phyloP scores from a whole-genome alignment of 2,113 vertebrate species.

The Eleginops maclovinus region DNA sequence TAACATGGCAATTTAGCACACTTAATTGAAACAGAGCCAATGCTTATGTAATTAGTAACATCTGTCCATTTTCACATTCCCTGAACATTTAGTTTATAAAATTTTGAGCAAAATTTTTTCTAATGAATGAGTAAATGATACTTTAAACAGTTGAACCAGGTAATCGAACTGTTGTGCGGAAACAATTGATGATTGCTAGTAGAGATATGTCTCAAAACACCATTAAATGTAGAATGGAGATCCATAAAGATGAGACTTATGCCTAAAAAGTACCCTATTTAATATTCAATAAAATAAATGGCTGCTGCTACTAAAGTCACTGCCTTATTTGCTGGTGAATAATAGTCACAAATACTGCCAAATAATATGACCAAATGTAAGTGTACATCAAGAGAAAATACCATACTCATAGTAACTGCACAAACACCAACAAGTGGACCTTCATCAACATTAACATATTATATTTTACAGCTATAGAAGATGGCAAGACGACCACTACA shows the following conservation, averaged over 20 bases:
- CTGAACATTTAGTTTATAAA: too few species aligned
- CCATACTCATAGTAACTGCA: neutral
- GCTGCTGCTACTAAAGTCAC: neutral
- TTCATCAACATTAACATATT: neutral
- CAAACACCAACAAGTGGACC: neutral
- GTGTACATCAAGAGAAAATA: too few species aligned
- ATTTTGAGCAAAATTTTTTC: too few species aligned
- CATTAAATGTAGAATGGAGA: neutral
- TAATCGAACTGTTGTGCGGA: too few species aligned
- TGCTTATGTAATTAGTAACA: neutral
- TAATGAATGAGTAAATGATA: too few species aligned
- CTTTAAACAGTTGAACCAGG: too few species aligned
- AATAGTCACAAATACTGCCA: neutral
- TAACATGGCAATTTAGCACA: neutral
- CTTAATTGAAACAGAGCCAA: neutral
- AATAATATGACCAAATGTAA: neutral
- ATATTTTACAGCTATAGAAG: neutral
- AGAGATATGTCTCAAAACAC: neutral
- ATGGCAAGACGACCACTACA: neutral
- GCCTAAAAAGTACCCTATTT: too few species aligned
- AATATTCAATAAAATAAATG: neutral
- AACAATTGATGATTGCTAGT: too few species aligned
- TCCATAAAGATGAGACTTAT: neutral
- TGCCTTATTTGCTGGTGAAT: neutral
- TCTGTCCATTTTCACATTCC: too few species aligned